These are phyloP conservation scores for Stegodyphus dumicola DNA, from an alignment of 1,140 invertebrate species.

Conservation along the genomic window DNA sequence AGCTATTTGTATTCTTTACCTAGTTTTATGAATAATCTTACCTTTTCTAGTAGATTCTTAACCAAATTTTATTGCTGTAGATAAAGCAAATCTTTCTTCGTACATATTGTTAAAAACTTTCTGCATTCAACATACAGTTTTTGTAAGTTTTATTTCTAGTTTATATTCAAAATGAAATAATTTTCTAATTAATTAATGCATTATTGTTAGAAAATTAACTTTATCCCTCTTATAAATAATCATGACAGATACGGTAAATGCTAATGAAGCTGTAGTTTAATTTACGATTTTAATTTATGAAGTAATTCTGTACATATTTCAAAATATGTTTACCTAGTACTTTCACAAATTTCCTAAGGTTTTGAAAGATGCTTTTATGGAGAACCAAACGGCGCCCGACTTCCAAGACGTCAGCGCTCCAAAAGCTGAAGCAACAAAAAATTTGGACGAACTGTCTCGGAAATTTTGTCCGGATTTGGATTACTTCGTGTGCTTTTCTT, in stretches of 20 bases:
- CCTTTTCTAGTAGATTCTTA: no score
- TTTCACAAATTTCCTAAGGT: constrained; percentile 67
- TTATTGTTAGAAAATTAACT: constrained; percentile 98
- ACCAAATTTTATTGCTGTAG: no score
- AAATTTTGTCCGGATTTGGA: constrained; percentile 81
- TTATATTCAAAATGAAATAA: neutral
- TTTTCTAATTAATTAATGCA: constrained; percentile 78
- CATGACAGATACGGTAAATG: constrained; percentile 75
- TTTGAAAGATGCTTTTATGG: constrained; percentile 85
- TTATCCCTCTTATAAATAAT: constrained; percentile 85
- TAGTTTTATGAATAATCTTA: no score
- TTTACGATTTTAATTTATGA: neutral
- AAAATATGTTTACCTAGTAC: neutral
- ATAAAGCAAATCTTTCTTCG: no score
- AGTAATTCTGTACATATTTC: neutral
- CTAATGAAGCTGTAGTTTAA: neutral
- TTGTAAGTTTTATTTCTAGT: neutral
- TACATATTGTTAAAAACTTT: no score
- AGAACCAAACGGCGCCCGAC: constrained; percentile 84
- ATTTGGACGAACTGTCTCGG: constrained; percentile 81
- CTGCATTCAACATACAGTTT: no score
- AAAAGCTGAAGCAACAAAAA: constrained; percentile 77
- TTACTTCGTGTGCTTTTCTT: constrained; percentile 95
- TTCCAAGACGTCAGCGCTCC: constrained; percentile 77
- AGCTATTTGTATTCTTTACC: no score